Evolutionary conservation across 2,888 invertebrate genomes (phyloP), one percentile per base, ranked within the genome.

Genomic region (Cremastinae sp.): DNA sequence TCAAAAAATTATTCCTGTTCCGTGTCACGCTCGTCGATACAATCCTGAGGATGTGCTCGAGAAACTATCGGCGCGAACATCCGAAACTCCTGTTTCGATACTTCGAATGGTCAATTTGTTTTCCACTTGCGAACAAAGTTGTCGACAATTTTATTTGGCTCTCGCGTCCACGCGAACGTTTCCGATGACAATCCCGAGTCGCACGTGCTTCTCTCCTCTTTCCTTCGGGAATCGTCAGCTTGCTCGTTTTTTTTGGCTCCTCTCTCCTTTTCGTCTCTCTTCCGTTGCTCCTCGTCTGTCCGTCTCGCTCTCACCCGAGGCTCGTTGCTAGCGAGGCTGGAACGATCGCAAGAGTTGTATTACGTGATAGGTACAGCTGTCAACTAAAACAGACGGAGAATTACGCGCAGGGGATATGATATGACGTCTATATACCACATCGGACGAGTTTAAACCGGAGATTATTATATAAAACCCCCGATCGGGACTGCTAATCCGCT

Each of bases 401-500:
- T 68, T 68, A 68, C 58, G 68, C 66, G 20, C 66, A 12, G 43
- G 66, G 22, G 47, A 68, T 68, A 58, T 43, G 41, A 51, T 59
- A 59, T 59, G 69, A 69, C 69, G 59, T 69, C 59, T 69, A 59
- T 58, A 35, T 51, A 59, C 28, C 41, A 59, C 59, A 59, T 69
- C 51, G 59, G 49, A 69, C 69, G 69, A 69, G 59, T 69, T 59
- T 69, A 69, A 69, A 51, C 51, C 69, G 51, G 59, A 59, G 59
- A 69, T 59, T 59, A 69, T 69, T 68, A 68, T 49, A 68, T 68
- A 62, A 68, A 68, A 68, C 68, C 58, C 58, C 58, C 39, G 47
- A 58, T 45, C 20, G 22, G 39, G 20, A 37, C 47, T 68, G 12
- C 37, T 68, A 58, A 68, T 58, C 58, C 68, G 14, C 4, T 58